phyloP scores from a whole-genome alignment of 2,113 vertebrate species.

The Saccopteryx leptura region DNA sequence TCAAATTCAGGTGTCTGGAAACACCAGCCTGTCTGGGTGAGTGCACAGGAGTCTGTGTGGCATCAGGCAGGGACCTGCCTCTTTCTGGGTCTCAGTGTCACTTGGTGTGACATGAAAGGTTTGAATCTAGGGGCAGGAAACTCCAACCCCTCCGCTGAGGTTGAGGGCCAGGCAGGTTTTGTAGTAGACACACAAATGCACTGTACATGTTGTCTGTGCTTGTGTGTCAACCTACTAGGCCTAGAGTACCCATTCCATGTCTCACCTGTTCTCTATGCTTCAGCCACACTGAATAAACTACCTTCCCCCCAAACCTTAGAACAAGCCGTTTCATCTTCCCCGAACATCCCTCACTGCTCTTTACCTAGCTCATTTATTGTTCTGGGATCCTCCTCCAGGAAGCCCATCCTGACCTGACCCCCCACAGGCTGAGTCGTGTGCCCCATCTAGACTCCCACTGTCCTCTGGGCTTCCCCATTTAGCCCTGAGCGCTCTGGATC shows the following conservation, averaged over 20 bases:
- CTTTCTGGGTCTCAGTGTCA: not conserved
- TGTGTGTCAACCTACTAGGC: not conserved
- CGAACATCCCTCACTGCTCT: not conserved
- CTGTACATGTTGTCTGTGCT: not conserved
- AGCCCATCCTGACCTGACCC: not conserved
- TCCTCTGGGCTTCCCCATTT: not conserved
- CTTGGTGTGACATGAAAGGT: not conserved
- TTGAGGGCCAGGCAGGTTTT: not conserved
- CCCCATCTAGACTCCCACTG: not conserved
- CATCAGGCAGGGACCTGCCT: not conserved
- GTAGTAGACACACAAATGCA: not conserved
- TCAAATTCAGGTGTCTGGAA: not conserved
- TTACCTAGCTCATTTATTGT: not conserved
- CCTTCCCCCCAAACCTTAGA: not conserved
- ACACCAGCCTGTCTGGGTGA: not conserved
- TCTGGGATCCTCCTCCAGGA: not conserved
- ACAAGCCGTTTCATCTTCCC: not conserved
- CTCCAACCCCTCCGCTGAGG: not conserved
- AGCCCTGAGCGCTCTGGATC: not conserved
- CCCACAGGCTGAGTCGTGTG: not conserved
- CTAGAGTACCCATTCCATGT: not conserved
- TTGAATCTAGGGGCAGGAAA: not conserved
- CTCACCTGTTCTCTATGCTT: not conserved
- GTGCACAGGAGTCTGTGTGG: not conserved
- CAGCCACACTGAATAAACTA: not conserved